A percentile compares a stretch with the other conserved stretches of the same genome.
These are phyloP conservation scores for Diadema setosum DNA, from an alignment of 35 echinoderm and acorn worm species.

Conservation along the genomic window DNA sequence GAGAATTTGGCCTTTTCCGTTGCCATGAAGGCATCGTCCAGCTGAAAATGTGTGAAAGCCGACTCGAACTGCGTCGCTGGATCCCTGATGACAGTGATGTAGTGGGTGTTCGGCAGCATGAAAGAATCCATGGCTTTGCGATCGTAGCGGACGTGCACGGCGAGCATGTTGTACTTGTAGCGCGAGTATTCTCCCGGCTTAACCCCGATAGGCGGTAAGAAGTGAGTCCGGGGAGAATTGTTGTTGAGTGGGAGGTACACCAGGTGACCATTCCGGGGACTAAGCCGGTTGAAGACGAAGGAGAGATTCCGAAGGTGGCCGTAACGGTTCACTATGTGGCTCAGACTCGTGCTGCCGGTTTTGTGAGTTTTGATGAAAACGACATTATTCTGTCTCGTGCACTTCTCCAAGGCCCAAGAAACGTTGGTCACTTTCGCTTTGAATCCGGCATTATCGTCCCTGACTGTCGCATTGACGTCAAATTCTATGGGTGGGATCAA, in stretches of 20 bases:
- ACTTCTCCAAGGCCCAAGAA: not conserved
- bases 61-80: slow-evolving; percentile 89
- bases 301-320: slow-evolving; percentile 44
- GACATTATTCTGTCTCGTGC: not conserved
- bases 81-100: slow-evolving; percentile 84
- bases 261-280: slow-evolving; percentile 35
- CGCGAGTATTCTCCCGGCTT: not conserved
- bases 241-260: not conserved
- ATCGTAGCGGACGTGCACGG: slow-evolving; percentile 63
- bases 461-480: not conserved
- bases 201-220: slow-evolving; percentile 22
- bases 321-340: slow-evolving; percentile 37
- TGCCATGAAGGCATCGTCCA: slow-evolving; percentile 17
- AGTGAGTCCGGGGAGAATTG: not conserved
- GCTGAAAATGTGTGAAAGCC: slow-evolving; percentile 62
- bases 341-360: slow-evolving; percentile 41
- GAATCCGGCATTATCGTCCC: not conserved
- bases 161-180: slow-evolving; percentile 62
- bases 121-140: slow-evolving; percentile 40
- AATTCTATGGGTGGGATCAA: not conserved
- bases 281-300: slow-evolving; percentile 52
- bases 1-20: not conserved
- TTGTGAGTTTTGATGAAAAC: slow-evolving; percentile 61
- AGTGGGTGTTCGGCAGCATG: slow-evolving; percentile 61
- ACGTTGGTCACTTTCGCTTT: not conserved